Evolutionary conservation across 2,113 vertebrate genomes (phyloP), one percentile per base, ranked within the genome.

Genomic region (Charadrius vociferus): DNA sequence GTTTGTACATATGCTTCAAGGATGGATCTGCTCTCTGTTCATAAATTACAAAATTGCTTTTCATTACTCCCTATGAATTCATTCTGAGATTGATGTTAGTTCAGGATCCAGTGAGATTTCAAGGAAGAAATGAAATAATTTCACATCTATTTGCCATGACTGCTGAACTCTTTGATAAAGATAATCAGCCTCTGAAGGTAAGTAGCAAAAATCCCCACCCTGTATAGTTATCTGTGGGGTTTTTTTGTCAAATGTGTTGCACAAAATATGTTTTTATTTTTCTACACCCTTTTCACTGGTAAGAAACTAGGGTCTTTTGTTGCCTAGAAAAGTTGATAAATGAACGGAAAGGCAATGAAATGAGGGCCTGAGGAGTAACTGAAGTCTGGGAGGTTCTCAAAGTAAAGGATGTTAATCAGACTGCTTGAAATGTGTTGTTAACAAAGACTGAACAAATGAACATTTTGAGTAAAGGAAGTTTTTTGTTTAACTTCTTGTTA

Each of bases 1-100:
- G 95, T 96, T 95, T 97, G 97, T 92, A 90, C 92, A 91, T 93
- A 84, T 74, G 92, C 87, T 96, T 97, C 81, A 87, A 93, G 88
- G 61, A 81, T 71, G 43, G 73, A 75, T 97, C 91, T 91, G 56
- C 71, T 87, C 92, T 95, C 90, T 96, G 55, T 96, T 91, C 92
- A 91, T 93, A 94, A 92, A 85, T 96, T 86, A 93, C 68, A 86
- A 89, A 87, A 91, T 92, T 94, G 24, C 73, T 95, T 96, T 93
- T 96, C 53, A 29, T 90, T 91, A 77, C 56, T 92, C 58, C 55
- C 36, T 73, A 29, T 11, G 2, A 91, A 97, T 91, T 88, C 66
- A 85, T 89, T 39, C 53, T 73, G 43, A 81, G 65, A 87, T 73
- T 92, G 62, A 89, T 74, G 73, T 92, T 91, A 67, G 61, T 34